Evolutionary conservation across 2,797 vertebrate species (phyloP).

Genomic region (Scolopax bukidnonensis): DNA sequence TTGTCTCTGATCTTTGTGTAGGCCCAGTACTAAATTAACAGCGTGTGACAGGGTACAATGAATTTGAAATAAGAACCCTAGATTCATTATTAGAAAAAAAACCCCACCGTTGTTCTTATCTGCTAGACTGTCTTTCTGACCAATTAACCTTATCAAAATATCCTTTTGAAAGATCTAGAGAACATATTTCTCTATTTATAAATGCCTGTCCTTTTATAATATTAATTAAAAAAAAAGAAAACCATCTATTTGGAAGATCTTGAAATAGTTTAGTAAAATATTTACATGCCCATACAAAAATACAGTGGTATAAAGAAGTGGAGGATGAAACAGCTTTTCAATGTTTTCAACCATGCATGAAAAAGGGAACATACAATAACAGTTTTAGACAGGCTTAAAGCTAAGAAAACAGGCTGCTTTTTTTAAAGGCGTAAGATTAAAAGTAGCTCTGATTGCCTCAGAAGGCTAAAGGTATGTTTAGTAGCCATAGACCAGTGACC

Average conservation of each 20-base stretch:
- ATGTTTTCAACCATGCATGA: not conserved
- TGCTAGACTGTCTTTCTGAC: not conserved
- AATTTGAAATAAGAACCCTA: not conserved
- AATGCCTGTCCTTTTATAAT: not conserved
- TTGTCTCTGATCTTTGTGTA: not conserved
- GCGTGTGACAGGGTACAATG: not conserved
- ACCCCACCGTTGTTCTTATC: not conserved
- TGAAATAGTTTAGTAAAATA: not conserved
- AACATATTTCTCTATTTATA: not conserved
- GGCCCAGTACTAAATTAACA: not conserved
- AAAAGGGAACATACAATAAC: not conserved
- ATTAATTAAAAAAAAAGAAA: not conserved
- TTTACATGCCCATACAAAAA: not conserved
- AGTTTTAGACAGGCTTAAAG: not conserved
- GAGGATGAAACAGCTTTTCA: not conserved
- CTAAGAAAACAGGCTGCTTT: not conserved
- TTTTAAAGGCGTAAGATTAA: not conserved
- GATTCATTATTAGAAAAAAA: not conserved
- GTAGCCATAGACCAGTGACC: not conserved
- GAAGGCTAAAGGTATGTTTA: not conserved
- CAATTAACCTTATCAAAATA: not conserved
- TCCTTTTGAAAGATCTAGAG: not conserved
- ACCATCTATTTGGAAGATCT: not conserved
- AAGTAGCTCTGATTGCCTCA: not conserved
- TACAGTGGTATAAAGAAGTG: not conserved